Base-by-base conservation (phyloP, 2,113 vertebrate species). In the Rhinopomastus cyanomelas region DNA sequence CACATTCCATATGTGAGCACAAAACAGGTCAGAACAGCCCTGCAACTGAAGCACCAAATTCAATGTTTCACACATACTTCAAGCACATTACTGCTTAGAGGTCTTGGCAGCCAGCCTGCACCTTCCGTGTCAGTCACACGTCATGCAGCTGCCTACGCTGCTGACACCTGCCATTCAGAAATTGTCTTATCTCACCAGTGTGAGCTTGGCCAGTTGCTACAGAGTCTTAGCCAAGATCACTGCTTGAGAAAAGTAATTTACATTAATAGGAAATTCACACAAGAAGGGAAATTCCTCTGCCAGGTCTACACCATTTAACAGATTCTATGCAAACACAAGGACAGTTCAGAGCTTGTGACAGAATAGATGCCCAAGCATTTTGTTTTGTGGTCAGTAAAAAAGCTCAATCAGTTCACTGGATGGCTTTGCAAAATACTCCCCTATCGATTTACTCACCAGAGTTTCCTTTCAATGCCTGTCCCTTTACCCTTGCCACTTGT, bases 81-180 rank as follows among this genome's bases (percentile, higher is more conserved):
- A 16, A 72, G 59, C 59, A 59, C 42, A 32, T 56, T 0, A 0
- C 39, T 65, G 30, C 62, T 81, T 5, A 3, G 69, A 72, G 85
- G 73, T 30, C 59, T 32, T 76, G 93, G 86, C 90, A 81, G 51
- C 17, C 69, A 68, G 80, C 53, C 6, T 5, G 17, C 26, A 61
- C 44, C 69, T 89, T 72, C 69, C 73, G n/a, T 9, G 10, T 49
- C 87, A 75, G 52, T 7, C 51, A 46, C 82, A 57, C 25, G 0
- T 51, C 85, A 23, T 0, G 0, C 84, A 81, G 69, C 83, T 90
- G 88, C 91, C 82, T 78, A 9, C 0, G 0, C 74, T 61, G 53
- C 73, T 27, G 80, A 59, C 86, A 91, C 39, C 81, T 88, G 86
- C 75, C 88, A 79, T 42, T 79, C 81, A 81, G 32, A 73, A 55